phyloP scores from a whole-genome alignment of 2,888 invertebrate species.

The Tethea ocularis region DNA sequence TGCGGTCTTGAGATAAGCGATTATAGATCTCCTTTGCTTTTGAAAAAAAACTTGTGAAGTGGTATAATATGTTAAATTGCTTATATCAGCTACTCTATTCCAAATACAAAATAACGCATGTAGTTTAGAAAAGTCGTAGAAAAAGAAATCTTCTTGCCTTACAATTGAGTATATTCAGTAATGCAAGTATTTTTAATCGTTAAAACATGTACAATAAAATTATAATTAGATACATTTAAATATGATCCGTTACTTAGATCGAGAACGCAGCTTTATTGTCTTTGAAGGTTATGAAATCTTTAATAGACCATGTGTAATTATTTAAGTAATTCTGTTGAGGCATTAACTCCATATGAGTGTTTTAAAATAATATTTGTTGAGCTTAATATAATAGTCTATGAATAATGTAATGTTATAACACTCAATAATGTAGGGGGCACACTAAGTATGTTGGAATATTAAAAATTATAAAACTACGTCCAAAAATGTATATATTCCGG shows the following conservation, averaged over 20 bases:
- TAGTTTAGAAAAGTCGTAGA: too few relatives aligned
- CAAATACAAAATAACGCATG: too few relatives aligned
- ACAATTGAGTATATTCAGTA: too few relatives aligned
- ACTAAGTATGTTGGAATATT: neutral
- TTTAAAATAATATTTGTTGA: slow-evolving; percentile 36
- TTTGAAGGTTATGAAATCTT: neutral
- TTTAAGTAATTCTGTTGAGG: neutral
- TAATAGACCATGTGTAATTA: neutral
- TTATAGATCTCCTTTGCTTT: too few relatives aligned
- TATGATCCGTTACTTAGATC: neutral
- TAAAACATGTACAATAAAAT: too few relatives aligned
- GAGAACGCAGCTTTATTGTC: neutral
- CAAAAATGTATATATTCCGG: neutral
- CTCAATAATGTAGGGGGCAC: neutral
- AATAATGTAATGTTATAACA: neutral
- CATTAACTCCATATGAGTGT: slow-evolving; percentile 11
- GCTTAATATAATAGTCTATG: slow-evolving; percentile 23
- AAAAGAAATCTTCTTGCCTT: too few relatives aligned
- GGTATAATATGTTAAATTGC: too few relatives aligned
- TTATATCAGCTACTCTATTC: too few relatives aligned
- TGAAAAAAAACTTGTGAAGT: too few relatives aligned
- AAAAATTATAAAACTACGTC: neutral
- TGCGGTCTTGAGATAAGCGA: neutral
- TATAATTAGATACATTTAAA: too few relatives aligned
- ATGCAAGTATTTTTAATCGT: too few relatives aligned